Evolutionary conservation across 2,888 invertebrate species (phyloP).

Genomic region (Brenthis ino): DNA sequence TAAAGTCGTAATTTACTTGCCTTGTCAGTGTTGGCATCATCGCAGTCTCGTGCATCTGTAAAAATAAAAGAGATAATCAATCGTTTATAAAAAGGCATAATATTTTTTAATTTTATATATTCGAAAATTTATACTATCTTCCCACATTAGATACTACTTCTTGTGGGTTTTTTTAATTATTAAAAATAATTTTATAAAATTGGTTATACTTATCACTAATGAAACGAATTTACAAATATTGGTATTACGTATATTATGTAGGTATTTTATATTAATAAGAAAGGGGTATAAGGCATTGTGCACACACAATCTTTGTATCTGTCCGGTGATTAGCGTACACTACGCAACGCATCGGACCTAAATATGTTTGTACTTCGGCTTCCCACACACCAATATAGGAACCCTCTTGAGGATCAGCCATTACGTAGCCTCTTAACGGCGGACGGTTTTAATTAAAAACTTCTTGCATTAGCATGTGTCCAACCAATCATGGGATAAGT

Average conservation of each 20-base stretch:
- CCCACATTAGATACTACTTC: no score
- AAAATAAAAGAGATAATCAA: conserved; percentile 43
- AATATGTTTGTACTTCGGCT: conserved; percentile 81
- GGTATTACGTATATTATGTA: conserved; percentile 8
- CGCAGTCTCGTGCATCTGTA: conserved; percentile 73
- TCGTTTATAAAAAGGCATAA: neutral
- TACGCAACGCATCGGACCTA: conserved; percentile 72
- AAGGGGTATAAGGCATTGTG: conserved; percentile 67
- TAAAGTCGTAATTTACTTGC: conserved; percentile 58
- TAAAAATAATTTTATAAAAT: neutral
- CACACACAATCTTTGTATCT: conserved; percentile 60
- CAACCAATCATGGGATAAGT: conserved; percentile 72
- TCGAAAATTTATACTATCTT: neutral
- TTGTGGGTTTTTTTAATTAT: no score
- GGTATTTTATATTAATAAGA: conserved; percentile 51
- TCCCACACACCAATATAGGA: conserved; percentile 75
- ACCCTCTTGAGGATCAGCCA: conserved; percentile 78
- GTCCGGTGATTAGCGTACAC: conserved; percentile 76
- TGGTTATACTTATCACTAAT: neutral
- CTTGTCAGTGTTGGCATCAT: conserved; percentile 65
- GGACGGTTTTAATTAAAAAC: conserved; percentile 82
- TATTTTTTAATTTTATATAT: neutral
- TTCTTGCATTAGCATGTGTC: conserved; percentile 80
- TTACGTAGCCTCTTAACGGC: conserved; percentile 80
- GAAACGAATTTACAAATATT: neutral